Evolutionary conservation across 2,888 invertebrate species (phyloP).

Genomic region (Lithosia quadra): DNA sequence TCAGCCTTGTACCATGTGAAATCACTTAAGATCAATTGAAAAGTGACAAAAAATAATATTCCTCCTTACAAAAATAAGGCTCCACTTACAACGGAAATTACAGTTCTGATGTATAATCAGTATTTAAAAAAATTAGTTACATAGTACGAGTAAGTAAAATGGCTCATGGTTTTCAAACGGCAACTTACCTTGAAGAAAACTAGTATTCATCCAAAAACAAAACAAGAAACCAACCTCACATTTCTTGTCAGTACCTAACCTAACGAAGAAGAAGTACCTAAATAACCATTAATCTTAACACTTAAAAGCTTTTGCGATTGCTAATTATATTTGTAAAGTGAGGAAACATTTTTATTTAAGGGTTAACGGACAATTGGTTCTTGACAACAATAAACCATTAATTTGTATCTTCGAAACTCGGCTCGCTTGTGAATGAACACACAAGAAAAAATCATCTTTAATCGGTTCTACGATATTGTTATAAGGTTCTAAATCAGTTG

Average conservation of each 20-base stretch:
- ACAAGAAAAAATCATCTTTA: background rate
- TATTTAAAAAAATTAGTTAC: no score
- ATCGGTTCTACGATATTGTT: background rate
- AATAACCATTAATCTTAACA: background rate
- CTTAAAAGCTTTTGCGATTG: background rate
- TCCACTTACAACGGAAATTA: no score
- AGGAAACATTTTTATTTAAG: slow-evolving; percentile 51
- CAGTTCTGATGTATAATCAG: no score
- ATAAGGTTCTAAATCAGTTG: slow-evolving; percentile 19
- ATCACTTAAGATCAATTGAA: no score
- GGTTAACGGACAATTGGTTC: slow-evolving; percentile 42
- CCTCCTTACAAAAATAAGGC: no score
- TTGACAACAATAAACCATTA: slow-evolving; percentile 36
- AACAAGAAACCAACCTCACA: background rate
- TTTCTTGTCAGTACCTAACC: background rate
- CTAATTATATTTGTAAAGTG: background rate
- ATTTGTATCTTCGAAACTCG: slow-evolving; percentile 30
- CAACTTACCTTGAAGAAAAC: background rate
- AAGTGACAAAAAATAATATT: no score
- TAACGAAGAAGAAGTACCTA: background rate
- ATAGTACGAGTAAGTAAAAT: no score
- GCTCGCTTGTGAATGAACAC: background rate
- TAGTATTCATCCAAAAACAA: background rate
- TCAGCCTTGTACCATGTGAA: no score
- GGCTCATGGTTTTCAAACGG: background rate